Evolutionary conservation across 2,888 invertebrate genomes (phyloP), one percentile per base, ranked within the genome.

Genomic region (Crocallis elinguaria): DNA sequence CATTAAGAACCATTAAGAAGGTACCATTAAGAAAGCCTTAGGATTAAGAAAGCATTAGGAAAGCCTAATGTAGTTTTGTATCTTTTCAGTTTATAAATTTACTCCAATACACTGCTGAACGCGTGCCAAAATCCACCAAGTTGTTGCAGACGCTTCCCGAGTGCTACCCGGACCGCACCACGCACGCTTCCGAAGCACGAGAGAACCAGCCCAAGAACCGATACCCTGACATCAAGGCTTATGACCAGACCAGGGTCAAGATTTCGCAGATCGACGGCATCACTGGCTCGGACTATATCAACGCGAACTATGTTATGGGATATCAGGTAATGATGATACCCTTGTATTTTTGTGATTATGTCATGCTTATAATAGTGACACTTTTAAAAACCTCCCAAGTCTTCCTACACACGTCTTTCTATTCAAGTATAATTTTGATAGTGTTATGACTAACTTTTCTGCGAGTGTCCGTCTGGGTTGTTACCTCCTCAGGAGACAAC

Each of bases 141-240:
- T 79, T 88, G 73, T 82, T 90, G 36, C 88, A 93, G 92, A 88
- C 96, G 80, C 86, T 98, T 6, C 98, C 98, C 0, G 97, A 97
- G 71, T 94, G 96, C 59, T 97, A 96, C 83, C 94, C 95, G 33
- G 98, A 98, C 80, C 93, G 98, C 14, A 97, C 97, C 0, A 96
- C 97, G 0, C 93, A 96, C 74, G 95, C 97, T 6, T 97, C 97
- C 0, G 98, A 98, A 74, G 93, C 95, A 0, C 93, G 97, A 29
- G 97, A 97, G 81, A 98, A 98, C 82, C 92, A 95, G 9, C 94
- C 94, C 62, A 98, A 98, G 91, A 98, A 98, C 91, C 93, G 98
- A 8, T 98, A 98, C 79, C 98, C 98, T 0, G 98, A 98, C 76
- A 98, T 98, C 59, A 97, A 97, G 84, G 95, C 97, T 0, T 98